Evolutionary conservation across 2,888 invertebrate species (phyloP), one percentile per base, ranked within the genome.

Genomic region (Criorhina ranunculi): DNA sequence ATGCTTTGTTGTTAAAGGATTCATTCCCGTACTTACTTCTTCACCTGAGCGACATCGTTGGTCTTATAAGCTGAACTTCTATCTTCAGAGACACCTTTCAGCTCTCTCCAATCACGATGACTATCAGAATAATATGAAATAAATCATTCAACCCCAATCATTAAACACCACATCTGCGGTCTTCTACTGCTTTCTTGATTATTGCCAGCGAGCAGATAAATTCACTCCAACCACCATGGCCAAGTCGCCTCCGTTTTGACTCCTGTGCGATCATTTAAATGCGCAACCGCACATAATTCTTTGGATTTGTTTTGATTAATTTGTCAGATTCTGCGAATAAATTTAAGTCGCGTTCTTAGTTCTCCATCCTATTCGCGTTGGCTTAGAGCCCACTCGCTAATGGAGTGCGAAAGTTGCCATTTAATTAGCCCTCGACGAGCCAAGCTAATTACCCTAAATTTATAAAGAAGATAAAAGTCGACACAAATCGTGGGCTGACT

Each of bases 401-500:
- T 5, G 19, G n/a, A 73, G 67, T 57, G 70, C 46, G 62, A 67
- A 73, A 72, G 77, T 29, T 46, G 15, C 55, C 55, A 55, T 78
- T 79, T 78, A 73, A 78, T 79, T 75, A 85, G 72, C 55, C 55
- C 53, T n/a, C 33, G 53, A 49, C 11, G 55, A 40, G 17, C 42
- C 40, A 40, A 60, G 57, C 69, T 80, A 85, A 85, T 80, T 85
- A 80, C 46, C 70, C 64, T 64, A 53, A 85, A 80, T 85, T 76
- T 85, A 80, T 80, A 66, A 76, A 64, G 42, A 33, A 76, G 76
- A 80, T 80, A 80, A 80, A 59, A 85, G 69, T 53, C 59, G 85
- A 76, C 85, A 85, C 79, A 76, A 76, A 70, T 85, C 85, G 85
- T 85, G 85, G 85, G 85, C 85, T 85, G 64, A 85, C 80, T 85